These are phyloP conservation scores for Elgaria multicarinata DNA, from an alignment of 2,113 vertebrate genomes.

Conservation along the genomic window DNA sequence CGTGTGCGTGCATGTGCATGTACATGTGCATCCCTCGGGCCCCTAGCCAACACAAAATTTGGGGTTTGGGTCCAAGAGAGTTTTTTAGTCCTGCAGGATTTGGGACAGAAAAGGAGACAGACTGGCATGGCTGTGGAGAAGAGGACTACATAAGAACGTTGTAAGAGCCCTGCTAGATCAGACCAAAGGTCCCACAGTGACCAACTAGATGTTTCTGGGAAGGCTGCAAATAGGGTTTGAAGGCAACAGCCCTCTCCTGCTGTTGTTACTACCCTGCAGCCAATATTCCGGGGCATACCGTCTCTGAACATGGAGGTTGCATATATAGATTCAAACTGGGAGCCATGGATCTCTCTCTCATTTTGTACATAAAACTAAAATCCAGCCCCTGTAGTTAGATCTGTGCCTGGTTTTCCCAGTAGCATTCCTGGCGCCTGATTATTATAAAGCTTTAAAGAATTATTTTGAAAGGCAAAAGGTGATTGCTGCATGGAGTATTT, in stretches of 20 bases:
- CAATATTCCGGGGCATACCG: neutral
- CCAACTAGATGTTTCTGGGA: neutral
- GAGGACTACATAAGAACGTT: neutral
- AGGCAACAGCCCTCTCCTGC: no score
- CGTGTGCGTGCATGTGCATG: no score
- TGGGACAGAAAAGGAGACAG: neutral
- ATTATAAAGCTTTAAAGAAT: neutral
- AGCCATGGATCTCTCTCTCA: neutral
- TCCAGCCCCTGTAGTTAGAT: neutral
- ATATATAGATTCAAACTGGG: conserved; percentile 23
- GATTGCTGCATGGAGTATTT: conserved; percentile 37
- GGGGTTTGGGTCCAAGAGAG: no score
- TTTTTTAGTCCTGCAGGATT: no score
- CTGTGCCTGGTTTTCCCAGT: conserved; percentile 23
- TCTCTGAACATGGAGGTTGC: accelerated
- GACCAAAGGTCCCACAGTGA: neutral
- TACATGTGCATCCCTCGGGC: no score
- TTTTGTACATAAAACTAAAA: neutral
- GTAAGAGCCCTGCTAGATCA: neutral
- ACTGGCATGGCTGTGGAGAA: neutral
- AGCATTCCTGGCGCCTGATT: neutral
- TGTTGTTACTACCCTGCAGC: neutral
- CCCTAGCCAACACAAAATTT: no score
- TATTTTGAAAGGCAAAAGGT: conserved; percentile 43
- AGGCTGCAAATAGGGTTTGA: neutral